Conservation (phyloP, 2,888 invertebrate genomes). For the Kuschelorhynchus macadamiae region DNA sequence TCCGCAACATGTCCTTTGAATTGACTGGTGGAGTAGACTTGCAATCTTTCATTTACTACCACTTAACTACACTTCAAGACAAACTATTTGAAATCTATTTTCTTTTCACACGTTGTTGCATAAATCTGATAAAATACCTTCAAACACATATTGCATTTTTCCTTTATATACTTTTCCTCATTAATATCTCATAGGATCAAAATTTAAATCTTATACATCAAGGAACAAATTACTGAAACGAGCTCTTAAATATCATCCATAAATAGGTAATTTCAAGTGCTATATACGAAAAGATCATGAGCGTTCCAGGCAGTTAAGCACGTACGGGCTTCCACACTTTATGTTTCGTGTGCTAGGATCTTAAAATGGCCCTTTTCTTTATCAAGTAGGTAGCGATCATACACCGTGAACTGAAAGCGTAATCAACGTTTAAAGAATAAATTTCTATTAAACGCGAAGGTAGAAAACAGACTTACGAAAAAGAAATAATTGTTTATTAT, state of each 20-base stretch:
- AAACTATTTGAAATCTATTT: too few species aligned
- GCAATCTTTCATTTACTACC: too few species aligned
- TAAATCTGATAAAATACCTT: neutral
- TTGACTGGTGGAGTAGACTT: too few species aligned
- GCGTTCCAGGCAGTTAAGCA: conserved; percentile 45
- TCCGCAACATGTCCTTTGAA: too few species aligned
- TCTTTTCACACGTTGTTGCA: too few species aligned
- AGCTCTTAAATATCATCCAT: conserved; percentile 30
- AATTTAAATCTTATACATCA: conserved; percentile 9
- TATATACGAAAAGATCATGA: conserved; percentile 38
- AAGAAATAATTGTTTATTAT: too few species aligned
- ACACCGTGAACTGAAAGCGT: conserved; percentile 22
- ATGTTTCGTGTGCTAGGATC: conserved; percentile 35
- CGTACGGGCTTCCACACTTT: conserved; percentile 42
- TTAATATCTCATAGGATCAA: neutral
- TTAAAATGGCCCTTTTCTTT: conserved; percentile 34
- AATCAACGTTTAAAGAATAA: conserved; percentile 20
- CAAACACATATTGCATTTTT: neutral
- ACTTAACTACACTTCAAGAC: too few species aligned
- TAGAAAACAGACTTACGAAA: too few species aligned
- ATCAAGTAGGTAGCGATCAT: conserved; percentile 39
- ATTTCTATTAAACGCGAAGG: neutral
- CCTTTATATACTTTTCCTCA: neutral
- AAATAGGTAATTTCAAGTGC: conserved; percentile 45
- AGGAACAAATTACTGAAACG: conserved; percentile 27